A percentile compares a stretch with the other conserved stretches of the same genome.
Conservation (phyloP, 2,797 vertebrate genomes). For the Macroramphosus scolopax region DNA sequence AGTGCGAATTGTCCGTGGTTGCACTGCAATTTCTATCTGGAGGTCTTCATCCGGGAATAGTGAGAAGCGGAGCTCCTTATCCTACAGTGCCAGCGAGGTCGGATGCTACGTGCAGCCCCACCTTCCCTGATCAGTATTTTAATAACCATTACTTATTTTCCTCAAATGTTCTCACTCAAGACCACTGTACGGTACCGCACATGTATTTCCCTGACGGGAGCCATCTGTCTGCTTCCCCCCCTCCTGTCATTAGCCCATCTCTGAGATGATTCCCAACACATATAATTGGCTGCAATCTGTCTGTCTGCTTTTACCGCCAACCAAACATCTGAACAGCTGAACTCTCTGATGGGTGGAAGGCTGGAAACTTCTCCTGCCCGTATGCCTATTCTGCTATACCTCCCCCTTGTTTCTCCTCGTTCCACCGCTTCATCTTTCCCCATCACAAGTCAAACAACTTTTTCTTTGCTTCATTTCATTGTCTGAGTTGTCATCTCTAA, state of each 20-base stretch:
- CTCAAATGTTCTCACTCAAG: conserved; percentile 57
- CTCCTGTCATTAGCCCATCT: conserved; percentile 74
- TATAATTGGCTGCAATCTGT: conserved; percentile 78
- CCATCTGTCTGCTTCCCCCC: conserved; percentile 76
- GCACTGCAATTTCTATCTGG: too few species aligned
- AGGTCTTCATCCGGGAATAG: too few species aligned
- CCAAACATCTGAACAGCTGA: conserved; percentile 74
- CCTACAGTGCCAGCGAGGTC: too few species aligned
- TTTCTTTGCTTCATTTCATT: conserved; percentile 33
- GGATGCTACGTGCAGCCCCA: too few species aligned
- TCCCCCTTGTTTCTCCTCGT: conserved; percentile 20
- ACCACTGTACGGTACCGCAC: conserved; percentile 57
- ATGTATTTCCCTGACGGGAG: conserved; percentile 71
- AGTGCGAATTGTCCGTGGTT: too few species aligned
- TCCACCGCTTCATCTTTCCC: conserved; percentile 27
- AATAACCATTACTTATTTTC: conserved; percentile 52
- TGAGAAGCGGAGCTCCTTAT: too few species aligned
- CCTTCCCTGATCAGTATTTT: conserved; percentile 14
- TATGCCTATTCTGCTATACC: conserved; percentile 39
- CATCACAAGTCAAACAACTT: conserved; percentile 18
- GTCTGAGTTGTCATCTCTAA: conserved; percentile 27
- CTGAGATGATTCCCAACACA: conserved; percentile 77
- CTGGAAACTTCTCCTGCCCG: conserved; percentile 61
- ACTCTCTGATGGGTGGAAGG: conserved; percentile 72
- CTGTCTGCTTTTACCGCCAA: conserved; percentile 72